A percentile compares a stretch with the other conserved stretches of the same genome.
phyloP scores from a whole-genome alignment of 2,888 invertebrate genomes.

The Phyllotreta cruciferae region DNA sequence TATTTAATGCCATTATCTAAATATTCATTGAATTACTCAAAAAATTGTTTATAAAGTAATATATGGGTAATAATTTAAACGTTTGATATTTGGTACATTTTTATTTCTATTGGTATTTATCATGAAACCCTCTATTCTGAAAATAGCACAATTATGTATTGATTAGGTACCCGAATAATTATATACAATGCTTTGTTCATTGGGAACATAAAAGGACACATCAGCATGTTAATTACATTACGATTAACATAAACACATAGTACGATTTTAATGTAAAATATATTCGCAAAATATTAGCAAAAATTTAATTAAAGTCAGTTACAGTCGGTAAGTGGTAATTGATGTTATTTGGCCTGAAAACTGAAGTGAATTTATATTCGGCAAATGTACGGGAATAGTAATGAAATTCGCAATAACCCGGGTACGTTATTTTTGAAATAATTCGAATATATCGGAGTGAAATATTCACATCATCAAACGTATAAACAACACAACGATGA shows the following conservation, averaged over 20 bases:
- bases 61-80: too few relatives aligned
- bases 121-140: not conserved
- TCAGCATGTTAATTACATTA: slow-evolving; percentile 16
- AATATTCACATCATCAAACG: too few relatives aligned
- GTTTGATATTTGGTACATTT: not conserved
- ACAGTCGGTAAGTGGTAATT: slow-evolving; percentile 6
- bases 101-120: not conserved
- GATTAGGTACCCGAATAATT: slow-evolving; percentile 8
- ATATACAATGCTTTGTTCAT: slow-evolving; percentile 3
- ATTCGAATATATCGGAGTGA: not conserved
- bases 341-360: slow-evolving; percentile 8
- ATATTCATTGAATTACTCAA: too few relatives aligned
- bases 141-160: not conserved
- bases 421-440: slow-evolving; percentile 2
- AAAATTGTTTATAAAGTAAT: too few relatives aligned
- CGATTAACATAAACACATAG: slow-evolving; percentile 11
- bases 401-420: slow-evolving; percentile 5
- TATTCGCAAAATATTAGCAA: slow-evolving; percentile 11
- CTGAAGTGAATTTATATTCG: slow-evolving; percentile 6
- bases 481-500: too few relatives aligned
- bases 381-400: not conserved
- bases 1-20: too few relatives aligned
- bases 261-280: slow-evolving; percentile 12
- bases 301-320: slow-evolving; percentile 12
- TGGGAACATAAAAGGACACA: slow-evolving; percentile 5